Base-by-base conservation (phyloP, 2,113 vertebrate genomes). In the Pelodiscus sinensis region DNA sequence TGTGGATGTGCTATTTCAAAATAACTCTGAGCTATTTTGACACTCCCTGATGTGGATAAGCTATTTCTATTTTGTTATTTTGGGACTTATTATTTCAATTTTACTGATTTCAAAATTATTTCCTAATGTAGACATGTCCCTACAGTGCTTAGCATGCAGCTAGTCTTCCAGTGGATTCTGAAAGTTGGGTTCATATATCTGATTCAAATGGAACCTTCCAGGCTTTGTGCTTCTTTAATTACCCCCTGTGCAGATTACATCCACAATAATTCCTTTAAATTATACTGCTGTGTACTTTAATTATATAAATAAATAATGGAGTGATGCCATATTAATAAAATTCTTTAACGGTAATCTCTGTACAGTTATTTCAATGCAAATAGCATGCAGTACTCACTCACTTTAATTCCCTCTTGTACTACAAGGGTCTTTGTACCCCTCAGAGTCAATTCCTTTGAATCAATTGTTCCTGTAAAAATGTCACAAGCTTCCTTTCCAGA, bases 301-400 rank as follows among this genome's bases (percentile, higher is more conserved):
- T 58, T 86, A 77, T 86, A 56, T 51, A 86, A 86, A 86, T 62
- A 73, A 73, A 81, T 85, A 75, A 91, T 86, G 31, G 78, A 90
- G 82, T 82, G 81, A 73, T 91, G 56, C 56, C 78, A 51, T 27
- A 86, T 91, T 65, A 86, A 86, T 82, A 82, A 51, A 79, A 10
- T 91, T 51, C 29, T 13, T 81, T 77, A 56, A 86, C 58, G 62
- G 77, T 82, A 78, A 86, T 50, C 79, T 82, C 82, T 86, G 57
- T 38, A 56, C 50, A 82, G n/a, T 55, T 78, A 44, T 29, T 56
- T 16, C 73, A 56, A 56, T n/a, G 35, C 56, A 86, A 71, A 91
- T 86, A 78, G 84, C 44, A 81, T 35, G 62, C 68, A 86, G 14
- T 82, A 81, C 65, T 82, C 55, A 77, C 31, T 51, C 24, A 86